Base-by-base conservation (phyloP, 2,797 vertebrate species). In the Remorina albescens region DNA sequence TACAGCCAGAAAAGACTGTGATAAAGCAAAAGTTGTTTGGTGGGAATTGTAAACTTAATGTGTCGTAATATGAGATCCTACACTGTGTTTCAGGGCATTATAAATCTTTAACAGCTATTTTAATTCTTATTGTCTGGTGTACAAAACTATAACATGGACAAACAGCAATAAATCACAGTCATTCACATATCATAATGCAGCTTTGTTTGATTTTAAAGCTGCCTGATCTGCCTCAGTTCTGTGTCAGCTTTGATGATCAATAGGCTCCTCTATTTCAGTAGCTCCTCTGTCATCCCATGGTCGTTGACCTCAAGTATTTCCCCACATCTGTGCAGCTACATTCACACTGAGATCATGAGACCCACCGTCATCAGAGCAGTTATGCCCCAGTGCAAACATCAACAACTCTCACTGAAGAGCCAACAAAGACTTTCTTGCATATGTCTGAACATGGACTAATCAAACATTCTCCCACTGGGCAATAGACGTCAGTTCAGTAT, bases 331-430 rank as follows among this genome's bases (percentile, higher is more conserved):
- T 84, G 84, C 85, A 59, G 81, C 82, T 80, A 10, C 64, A 19
- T 78, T 87, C 89, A 89, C 77, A 89, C 82, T 84, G 75, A 62
- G 86, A 93, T 91, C 89, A 93, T 91, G 86, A 92, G 92, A 91
- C 86, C 75, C 77, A 49, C 56, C 74, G 59, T 90, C 89, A 87
- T 86, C 83, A 79, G 72, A 55, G 42, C 71, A 63, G 87, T 60
- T 39, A 83, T 79, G 84, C 66, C 64, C 74, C 84, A 67, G 78
- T 82, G 84, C 76, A 87, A 89, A 89, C 80, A 90, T 88, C 78
- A 90, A 83, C 79, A 88, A 76, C 68, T 80, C 63, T 80, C 58
- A 59, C 72, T 62, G 2, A 78, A 67, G 62, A 79, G 71, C 66
- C 65, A 74, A 75, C 65, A 86, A 84, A 88, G 55, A 67, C 46